Evolutionary conservation across 2,113 vertebrate genomes (phyloP), one percentile per base, ranked within the genome.

Genomic region (Pycnonotus jocosus): DNA sequence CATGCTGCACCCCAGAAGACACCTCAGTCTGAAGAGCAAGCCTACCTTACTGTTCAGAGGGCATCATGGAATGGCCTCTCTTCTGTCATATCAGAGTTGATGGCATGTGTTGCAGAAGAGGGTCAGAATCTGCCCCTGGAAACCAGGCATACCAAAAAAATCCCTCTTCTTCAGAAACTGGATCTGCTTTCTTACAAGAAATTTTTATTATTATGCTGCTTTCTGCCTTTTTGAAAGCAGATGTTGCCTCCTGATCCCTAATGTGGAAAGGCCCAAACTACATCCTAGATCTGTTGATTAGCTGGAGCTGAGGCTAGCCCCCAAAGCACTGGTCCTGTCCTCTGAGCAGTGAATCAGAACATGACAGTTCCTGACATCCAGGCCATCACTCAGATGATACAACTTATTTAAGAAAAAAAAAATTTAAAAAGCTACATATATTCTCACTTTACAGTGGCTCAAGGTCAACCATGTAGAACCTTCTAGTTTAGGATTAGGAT

Each of bases 221-320:
- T 76, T 88, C 56, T 71, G 65, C 28, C 21, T 78, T 81, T 83
- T 44, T 91, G 79, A 54, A 70, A 96, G 64, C 81, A 79, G 69
- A 68, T 93, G 48, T 92, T 96, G 1, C 31, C 87, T 2, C 3
- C 33, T 30, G 28, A 54, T 84, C 69, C 56, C 16, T 47, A 56
- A 3, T 4, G 0, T 53, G 40, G 70, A 81, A 91, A 47, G 65
- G 53, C 54, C 73, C 44, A 64, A 56, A 31, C 31, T 84, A 2
- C 38, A 6, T 51, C 48, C 69, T 25, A 15, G n/a, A 28, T 79
- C 22, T 74, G 12, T 57, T 61, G 78, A 30, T 62, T 62, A 62
- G n/a, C 25, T 77, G 77, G 54, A 92, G 64, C 58, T 91, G 64
- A 73, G 1, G 7, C 28, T 50, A 5, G 12, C 71, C 33, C 33